Base-by-base conservation (phyloP, 2,888 invertebrate genomes). In the Heliconius ethilla region DNA sequence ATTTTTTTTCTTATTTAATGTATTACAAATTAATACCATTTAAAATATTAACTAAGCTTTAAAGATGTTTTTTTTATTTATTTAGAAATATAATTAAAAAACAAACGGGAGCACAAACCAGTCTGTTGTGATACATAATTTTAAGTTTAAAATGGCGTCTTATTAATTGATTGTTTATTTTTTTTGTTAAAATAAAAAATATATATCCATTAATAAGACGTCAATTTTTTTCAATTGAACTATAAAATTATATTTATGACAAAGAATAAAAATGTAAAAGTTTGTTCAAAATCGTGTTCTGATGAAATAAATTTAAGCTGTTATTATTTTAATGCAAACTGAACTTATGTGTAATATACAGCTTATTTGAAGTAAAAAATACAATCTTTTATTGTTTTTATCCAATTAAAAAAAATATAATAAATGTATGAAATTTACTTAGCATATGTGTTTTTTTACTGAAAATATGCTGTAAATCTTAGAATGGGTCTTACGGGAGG, bases 121-220 rank as follows among this genome's bases (percentile, higher is more conserved):
- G 87, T 90, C 89, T 91, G 89, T 92, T 93, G 93, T 94, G 93
- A 94, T 93, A 94, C 89, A 90, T 92, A 90, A 89, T 91, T 90
- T 88, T 91, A 90, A 91, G 90, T 86, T 87, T 85, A 87, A 72
- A 72, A 66, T 76, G 65, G 55, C 72, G 55, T 66, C 72, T 45
- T 55, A 55, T 74, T 63, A 63, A 5, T 62, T 40, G 15, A 37
- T n/a, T 67, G n/a, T 9, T 13, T n/a, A 7, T 27, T 27, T 45
- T 51, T 51, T 45, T 51, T 22, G 29, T 27, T 33, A 51, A 51
- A 45, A 18, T 13, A 70, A 51, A 51, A 27, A 15, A 70, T 18
- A 51, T 65, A 59, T 59, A 59, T n/a, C 51, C 66, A 65, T 77
- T 73, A 33, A 70, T 75, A 75, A 40, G 73, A 62, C 62, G 62